Evolutionary conservation across 1,140 invertebrate species (phyloP), one percentile per base, ranked within the genome.

Genomic region (Hirudo medicinalis): DNA sequence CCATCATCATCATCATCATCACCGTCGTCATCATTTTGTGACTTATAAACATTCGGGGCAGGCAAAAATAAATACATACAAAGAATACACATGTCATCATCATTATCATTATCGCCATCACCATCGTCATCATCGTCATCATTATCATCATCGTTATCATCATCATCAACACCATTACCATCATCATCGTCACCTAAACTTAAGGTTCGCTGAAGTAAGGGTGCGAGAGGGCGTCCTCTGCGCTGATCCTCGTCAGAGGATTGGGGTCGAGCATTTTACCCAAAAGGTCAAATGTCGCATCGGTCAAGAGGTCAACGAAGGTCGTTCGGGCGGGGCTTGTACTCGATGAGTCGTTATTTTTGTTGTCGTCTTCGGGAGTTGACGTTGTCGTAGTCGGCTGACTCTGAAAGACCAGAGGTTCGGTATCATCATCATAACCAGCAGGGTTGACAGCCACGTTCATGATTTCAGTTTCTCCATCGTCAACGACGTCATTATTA

Each of bases 191-290:
- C 13, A 6, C 15, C 57, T 63, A 4, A 63, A 32, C 17, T 11
- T 25, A 63, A n/a, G 57, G 36, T 13, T 68, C 25, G 27, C 3
- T n/a, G 25, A 82, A 80, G 73, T 79, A 82, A 27, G 70, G 63
- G 74, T 82, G 80, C 66, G 77, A 73, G 54, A 82, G 71, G 0
- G 81, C 80, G 11, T 80, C 75, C 22, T 76, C 76, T 49, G 81
- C 81, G n/a, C 76, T 78, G 27, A 81, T 81, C 72, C 81, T 70
- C 2, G 78, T 81, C 40, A 72, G 69, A 2, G 79, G 80, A 73
- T 81, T 79, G 15, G 80, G 76, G 63, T 82, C 80, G 13, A 82
- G 74, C 63, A 82, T 75, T 70, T 72, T 76, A 63, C 72, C 73
- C 32, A 82, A 74, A 15, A 82, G 75, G 74, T 81, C 76, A 74